Evolutionary conservation across 2,888 invertebrate species (phyloP), one percentile per base, ranked within the genome.

Genomic region (Chymomyza caudatula): DNA sequence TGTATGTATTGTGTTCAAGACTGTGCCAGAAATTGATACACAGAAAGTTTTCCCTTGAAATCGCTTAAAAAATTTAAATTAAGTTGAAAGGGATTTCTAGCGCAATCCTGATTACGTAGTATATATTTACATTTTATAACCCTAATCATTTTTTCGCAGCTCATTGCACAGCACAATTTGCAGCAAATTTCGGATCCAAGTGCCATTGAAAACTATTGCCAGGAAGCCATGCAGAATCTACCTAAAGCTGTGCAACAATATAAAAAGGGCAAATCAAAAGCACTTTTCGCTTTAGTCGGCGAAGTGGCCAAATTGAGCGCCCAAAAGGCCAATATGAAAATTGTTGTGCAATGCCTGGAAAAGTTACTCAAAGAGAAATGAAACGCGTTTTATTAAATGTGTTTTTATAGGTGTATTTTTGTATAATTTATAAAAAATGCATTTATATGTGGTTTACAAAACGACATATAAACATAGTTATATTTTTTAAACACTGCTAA

Each of bases 221-320:
- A 88, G 58, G 90, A 92, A 76, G 92, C 94, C 0, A 89, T 96
- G 29, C 87, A 92, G 13, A 92, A 93, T 68, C 94, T 95, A 90
- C 91, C 93, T 11, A 93, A 94, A 86, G 87, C 94, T 60, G 94
- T 94, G 0, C 90, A 92, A 69, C 92, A 93, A 74, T 96, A 94
- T 85, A 93, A 92, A 87, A 90, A 90, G 8, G 96, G 96, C 4
- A 96, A 96, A 90, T 89, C 88, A 0, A 95, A 95, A 91, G 92
- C 94, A 6, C 92, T 94, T 54, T 93, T 92, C 80, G 93, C 93
- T 29, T 91, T 96, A 67, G 87, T 94, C 67, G 94, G 93, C 13
- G 90, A 92, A 83, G 91, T 95, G 59, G 92, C 91, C 61, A 92
- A 92, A 80, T 90, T 91, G 71, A 93, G 93, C 52, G 89, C 93